Percentiles rank a stretch among this genome's conserved stretches.
Evolutionary conservation across 2,888 invertebrate genomes (phyloP).

Genomic region (Crematogaster levior): DNA sequence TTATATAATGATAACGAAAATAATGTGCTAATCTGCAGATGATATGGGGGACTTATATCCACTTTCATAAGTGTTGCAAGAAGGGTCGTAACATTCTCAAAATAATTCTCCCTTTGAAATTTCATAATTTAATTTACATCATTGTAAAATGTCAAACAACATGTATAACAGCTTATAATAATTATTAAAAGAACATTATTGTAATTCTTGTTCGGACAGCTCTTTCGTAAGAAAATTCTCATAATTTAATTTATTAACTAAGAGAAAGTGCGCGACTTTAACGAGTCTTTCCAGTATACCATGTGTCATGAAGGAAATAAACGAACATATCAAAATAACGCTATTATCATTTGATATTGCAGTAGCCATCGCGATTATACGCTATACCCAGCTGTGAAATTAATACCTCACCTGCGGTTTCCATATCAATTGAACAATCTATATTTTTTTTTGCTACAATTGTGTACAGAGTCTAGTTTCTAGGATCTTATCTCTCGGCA

Average conservation of each 20-base stretch:
- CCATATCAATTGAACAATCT: conserved; percentile 57
- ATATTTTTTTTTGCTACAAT: conserved; percentile 58
- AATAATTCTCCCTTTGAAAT: conserved; percentile 4
- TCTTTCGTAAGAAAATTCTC: conserved; percentile 9
- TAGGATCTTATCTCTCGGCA: conserved; percentile 38
- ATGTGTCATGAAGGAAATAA: conserved; percentile 27
- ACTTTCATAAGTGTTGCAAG: neutral
- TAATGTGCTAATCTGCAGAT: conserved; percentile 11
- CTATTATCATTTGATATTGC: conserved; percentile 34
- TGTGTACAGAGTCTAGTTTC: conserved; percentile 9
- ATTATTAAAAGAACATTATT: neutral
- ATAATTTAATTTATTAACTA: neutral
- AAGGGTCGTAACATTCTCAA: neutral
- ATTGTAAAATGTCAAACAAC: neutral
- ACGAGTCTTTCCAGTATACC: neutral
- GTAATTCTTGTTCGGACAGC: neutral
- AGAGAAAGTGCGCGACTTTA: conserved; percentile 26
- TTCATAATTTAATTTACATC: neutral
- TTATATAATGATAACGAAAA: conserved; percentile 7
- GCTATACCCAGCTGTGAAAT: conserved; percentile 49
- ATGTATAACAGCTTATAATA: neutral
- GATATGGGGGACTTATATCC: neutral
- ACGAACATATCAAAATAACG: conserved; percentile 50
- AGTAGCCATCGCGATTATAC: conserved; percentile 14
- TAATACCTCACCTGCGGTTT: conserved; percentile 60